Evolutionary conservation across 2,888 invertebrate genomes (phyloP), one percentile per base, ranked within the genome.

Genomic region (Scaptomyza caliginosa): DNA sequence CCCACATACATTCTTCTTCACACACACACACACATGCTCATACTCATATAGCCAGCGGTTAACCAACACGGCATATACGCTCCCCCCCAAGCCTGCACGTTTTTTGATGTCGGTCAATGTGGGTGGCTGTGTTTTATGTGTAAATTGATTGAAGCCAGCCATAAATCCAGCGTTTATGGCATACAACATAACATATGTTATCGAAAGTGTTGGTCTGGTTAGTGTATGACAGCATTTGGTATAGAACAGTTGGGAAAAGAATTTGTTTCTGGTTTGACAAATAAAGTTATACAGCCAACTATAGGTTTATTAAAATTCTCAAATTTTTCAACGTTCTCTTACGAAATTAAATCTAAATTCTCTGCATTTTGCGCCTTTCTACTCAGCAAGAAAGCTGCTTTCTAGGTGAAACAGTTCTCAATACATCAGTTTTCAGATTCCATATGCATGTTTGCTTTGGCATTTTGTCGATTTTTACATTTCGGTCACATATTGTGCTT

Each of bases 1-100:
- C 97, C 96, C 0, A 97, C 1, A 13, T 10, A 45, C 4, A 8
- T 1, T 7, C n/a, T n/a, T n/a, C n/a, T n/a, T n/a, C 26, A 30
- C 19, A 6, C 24, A 23, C 23, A 23, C 26, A 6, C 24, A 23
- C 26, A 16, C 43, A 7, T 97, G 13, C 23, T 13, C 26, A 6
- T 16, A 23, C 26, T 10, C 43, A 7, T 97, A n/a, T 16, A 13
- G 13, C 50, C 17, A 13, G n/a, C 30, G 59, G 55, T 28, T 45
- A n/a, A 11, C 30, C 34, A 34, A 26, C 16, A 17, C 17, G 0
- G 4, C 5, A 8, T n/a, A n/a, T n/a, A n/a, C n/a, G 36, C 16
- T 17, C n/a, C 6, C 21, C 28, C 2, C 3, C 11, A 11, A n/a
- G 2, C 21, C 4, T 30, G 24, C 26, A 10, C 2, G 8, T 19